Evolutionary conservation across 2,113 vertebrate genomes (phyloP), one percentile per base, ranked within the genome.

Genomic region (Malaclemys terrapin): DNA sequence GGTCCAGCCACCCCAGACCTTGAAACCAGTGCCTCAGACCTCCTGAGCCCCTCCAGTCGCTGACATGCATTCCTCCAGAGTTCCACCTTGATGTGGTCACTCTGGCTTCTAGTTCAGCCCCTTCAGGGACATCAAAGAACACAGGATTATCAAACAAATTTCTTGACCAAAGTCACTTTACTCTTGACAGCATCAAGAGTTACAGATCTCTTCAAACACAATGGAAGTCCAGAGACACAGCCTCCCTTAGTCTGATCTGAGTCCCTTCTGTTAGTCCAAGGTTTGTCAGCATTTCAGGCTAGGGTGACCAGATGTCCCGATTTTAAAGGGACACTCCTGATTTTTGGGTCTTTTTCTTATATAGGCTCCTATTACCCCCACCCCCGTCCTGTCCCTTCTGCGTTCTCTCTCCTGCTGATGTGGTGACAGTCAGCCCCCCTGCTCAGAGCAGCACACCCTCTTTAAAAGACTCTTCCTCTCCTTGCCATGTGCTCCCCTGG

Each of bases 41-140:
- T 42, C 29, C 3, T 19, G 19, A 69, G 16, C 10, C 35, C 88
- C 88, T 83, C 35, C 24, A 22, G 56, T 38, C 9, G n/a, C 10
- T 72, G 47, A 47, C 8, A 82, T 54, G 80, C 65, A 27, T 49
- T 79, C 16, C 49, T 35, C 38, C 65, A 59, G 50, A 91, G 72
- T 4, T 20, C 29, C 47, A 17, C 3, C 19, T 4, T 65, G 16
- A 25, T 59, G 50, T 0, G 3, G 42, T 69, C 65, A 57, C 3
- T 10, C 45, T 0, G 6, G 57, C 82, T n/a, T 93, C 13, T 11
- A 62, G 6, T 57, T 94, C 29, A 52, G 57, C 49, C 29, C 65
- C n/a, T 57, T 31, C 90, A 45, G 5, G 14, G 8, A 3, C 2
- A 56, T 0, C 0, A 27, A 38, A 35, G 16, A 65, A 35, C 6